phyloP scores from a whole-genome alignment of 2,113 vertebrate species.

The Fulmarus glacialis region DNA sequence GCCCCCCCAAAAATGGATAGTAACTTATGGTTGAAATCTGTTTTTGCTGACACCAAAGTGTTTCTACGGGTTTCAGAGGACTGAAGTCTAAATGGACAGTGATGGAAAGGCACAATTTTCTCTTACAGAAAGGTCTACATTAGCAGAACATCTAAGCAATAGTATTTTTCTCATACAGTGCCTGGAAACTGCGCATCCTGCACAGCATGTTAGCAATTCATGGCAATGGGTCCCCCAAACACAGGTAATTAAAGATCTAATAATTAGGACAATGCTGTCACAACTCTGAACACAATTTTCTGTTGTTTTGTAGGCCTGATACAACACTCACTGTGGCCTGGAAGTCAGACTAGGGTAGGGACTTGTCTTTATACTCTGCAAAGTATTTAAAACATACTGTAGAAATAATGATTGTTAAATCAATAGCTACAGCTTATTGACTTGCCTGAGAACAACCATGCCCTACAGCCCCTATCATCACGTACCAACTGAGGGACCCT shows the following conservation, averaged over 20 bases:
- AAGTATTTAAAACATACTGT: neutral
- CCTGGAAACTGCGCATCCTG: neutral
- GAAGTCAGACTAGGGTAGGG: neutral
- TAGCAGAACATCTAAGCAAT: neutral
- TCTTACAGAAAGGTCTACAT: neutral
- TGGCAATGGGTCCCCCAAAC: neutral
- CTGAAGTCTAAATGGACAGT: neutral
- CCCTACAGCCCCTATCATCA: neutral
- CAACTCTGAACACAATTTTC: neutral
- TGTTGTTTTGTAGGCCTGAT: neutral
- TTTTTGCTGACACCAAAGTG: neutral
- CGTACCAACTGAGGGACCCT: neutral
- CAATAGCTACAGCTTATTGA: neutral
- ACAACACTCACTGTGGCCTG: neutral
- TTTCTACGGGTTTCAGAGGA: neutral
- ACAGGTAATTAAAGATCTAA: neutral
- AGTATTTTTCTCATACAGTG: neutral
- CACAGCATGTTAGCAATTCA: neutral
- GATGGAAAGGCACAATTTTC: neutral
- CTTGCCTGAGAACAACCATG: neutral
- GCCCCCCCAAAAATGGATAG: neutral
- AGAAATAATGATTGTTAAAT: neutral
- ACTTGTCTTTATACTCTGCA: neutral
- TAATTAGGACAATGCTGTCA: neutral
- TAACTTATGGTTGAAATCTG: neutral